Base-by-base conservation (phyloP, 2,797 vertebrate species). In the Falco naumanni region DNA sequence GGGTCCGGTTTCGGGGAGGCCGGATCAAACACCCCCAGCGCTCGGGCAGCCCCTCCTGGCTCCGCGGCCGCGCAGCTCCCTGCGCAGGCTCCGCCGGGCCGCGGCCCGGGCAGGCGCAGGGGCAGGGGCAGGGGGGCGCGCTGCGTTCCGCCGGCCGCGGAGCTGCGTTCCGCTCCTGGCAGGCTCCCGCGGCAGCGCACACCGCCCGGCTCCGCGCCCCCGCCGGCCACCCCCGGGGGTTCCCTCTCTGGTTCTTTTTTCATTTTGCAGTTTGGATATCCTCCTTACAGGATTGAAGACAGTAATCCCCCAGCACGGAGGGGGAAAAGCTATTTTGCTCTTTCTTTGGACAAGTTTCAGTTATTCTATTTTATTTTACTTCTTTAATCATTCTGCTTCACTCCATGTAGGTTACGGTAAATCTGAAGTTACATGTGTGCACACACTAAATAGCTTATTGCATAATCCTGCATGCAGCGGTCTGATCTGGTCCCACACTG, bases 1-100 rank as follows among this genome's bases (percentile, higher is more conserved):
- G 96, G 90, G 75, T 96, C 93, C 65, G 84, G 74, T 97, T 97
- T 95, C 97, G 56, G 68, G 69, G 41, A 84, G 83, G 91, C 72
- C 87, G 84, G 87, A 89, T 79, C 37, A 85, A 87, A 34, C 92
- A 34, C 17, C 39, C 21, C 53, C 71, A 10, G 76, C 18, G 13
- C 77, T 50, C 48, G 16, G 74, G 16, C n/a, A 89, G 29, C 75
- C 28, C 48, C 34, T 59, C 19, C 16, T 3, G 54, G 33, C 63
- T 71, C 53, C 28, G 53, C 66, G 29, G 75, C 63, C 43, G 60
- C 53, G 11, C 75, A 76, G 88, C 28, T 6, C 71, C 68, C 11
- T 19, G 88, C 41, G 33, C n/a, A 48, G 33, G 48, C 28, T 86
- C 66, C 28, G 47, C 71, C 18, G 54, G 65, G 31, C 51, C 19